phyloP scores from a whole-genome alignment of 2,113 vertebrate genomes.

The Burhinus bistriatus region DNA sequence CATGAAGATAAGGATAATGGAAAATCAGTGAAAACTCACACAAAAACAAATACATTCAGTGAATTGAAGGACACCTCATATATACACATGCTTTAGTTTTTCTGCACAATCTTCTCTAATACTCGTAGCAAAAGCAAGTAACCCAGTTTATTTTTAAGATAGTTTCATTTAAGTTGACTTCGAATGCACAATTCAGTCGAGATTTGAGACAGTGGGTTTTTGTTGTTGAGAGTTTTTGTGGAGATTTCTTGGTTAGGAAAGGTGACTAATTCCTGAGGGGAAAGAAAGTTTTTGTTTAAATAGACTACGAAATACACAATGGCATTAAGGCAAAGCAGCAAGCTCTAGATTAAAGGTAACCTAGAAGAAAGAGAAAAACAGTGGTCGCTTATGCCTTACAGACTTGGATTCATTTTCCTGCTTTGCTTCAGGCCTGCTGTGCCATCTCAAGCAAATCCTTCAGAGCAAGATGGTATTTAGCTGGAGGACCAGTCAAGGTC shows the following conservation, averaged over 20 bases:
- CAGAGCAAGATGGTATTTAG: slow-evolving; percentile 20
- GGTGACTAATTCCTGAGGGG: background rate
- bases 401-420: background rate
- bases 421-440: slow-evolving; percentile 30
- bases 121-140: background rate
- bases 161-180: background rate
- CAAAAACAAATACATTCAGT: background rate
- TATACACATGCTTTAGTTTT: background rate
- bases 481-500: background rate
- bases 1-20: background rate
- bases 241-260: background rate
- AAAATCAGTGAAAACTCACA: background rate
- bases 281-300: background rate
- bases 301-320: background rate
- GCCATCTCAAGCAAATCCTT: slow-evolving; percentile 56
- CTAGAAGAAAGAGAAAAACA: background rate
- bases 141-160: background rate
- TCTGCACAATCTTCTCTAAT: background rate
- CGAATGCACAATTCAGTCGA: background rate
- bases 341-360: background rate
- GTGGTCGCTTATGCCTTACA: background rate
- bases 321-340: background rate
- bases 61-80: background rate
- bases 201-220: background rate
- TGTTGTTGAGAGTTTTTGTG: background rate